Evolutionary conservation across 1,140 invertebrate genomes (phyloP), one percentile per base, ranked within the genome.

Genomic region (Pogonognathellus flavescens): DNA sequence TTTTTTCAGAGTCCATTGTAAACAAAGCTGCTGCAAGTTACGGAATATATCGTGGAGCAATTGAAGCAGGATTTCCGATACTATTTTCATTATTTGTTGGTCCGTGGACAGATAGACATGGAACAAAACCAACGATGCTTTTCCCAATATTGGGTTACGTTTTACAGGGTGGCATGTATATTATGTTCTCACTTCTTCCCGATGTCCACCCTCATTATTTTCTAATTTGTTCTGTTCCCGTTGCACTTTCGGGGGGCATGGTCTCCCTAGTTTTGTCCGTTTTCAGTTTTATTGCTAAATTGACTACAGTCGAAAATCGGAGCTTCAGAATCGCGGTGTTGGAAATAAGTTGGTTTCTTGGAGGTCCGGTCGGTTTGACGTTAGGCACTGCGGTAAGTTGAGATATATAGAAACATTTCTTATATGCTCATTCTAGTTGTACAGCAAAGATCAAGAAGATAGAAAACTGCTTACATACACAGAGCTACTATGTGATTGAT

Each of bases 281-380:
- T 6, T 84, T 84, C 70, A 85, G 80, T 80, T 86, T 59, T n/a
- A 66, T 88, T 11, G 80, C 87, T 0, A 72, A 57, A 31, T 22
- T 22, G 50, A 80, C 87, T 1, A 49, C 18, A 1, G 14, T 18
- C 9, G 49, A 84, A 53, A 83, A 85, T 13, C 80, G 87, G 53
- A 88, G 84, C 55, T 88, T 82, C 20, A 22, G 85, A 59, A 85
- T 88, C 52, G 82, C 85, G 8, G 55, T 86, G 3, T 50, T 88
- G 8, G 85, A 84, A 82, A 53, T 50, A 14, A 14, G 2, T 84
- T 84, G 85, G 82, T 85, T 80, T 55, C 13, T 81, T 18, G 87
- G 87, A 10, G 41, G 66, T 10, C 60, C 85, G 0, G 53, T 86
- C 55, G 87, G 87, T 13, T 41, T 83, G 41, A 66, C 76, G 16